Base-by-base conservation (phyloP, 2,888 invertebrate species). In the Steromphala cineraria region DNA sequence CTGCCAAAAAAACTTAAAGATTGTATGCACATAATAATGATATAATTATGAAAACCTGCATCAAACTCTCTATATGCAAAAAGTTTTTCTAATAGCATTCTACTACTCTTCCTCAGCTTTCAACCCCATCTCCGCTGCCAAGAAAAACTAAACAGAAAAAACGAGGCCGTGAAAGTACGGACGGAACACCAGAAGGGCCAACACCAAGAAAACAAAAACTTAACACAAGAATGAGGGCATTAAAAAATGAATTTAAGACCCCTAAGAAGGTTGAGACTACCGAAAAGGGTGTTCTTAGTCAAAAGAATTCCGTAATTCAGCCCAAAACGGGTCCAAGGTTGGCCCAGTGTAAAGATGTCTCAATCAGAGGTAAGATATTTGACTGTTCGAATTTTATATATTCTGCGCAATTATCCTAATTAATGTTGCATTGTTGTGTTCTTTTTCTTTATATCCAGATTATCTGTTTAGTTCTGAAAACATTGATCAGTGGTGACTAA, bases 311-410 rank as follows among this genome's bases (percentile, higher is more conserved):
- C 40, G 36, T 55, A 15, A 17, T 53, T 8, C 56, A 19, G 4
- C 15, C 24, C 15, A 67, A 62, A 7, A 75, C 80, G 5, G 71
- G 80, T 21, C 80, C 74, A 24, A 82, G 79, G 67, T n/a, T 86
- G n/a, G 84, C 89, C 7, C 75, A 82, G 0, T 90, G 90, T 82
- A 89, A 89, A 82, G 90, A 91, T 82, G 83, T 91, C 15, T 89
- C 90, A 31, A 84, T 83, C 8, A 83, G 90, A 88, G 87, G 90
- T 91, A 85, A 75, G 56, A 67, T 7, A 0, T 36, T 4, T 36
- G 36, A 36, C 8, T 36, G 8, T 36, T 36, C 36, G 3, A 5
- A 5, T 36, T 36, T 8, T 36, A 5, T 36, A 8, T 36, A 8
- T n/a, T n/a, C n/a, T n/a, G n/a, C n/a, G n/a, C n/a, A n/a, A n/a